Evolutionary conservation across 37 sponge, comb jelly and placozoan genomes (phyloP), one percentile per base, ranked within the genome.

Genomic region (Halisarca cf. caerulea): DNA sequence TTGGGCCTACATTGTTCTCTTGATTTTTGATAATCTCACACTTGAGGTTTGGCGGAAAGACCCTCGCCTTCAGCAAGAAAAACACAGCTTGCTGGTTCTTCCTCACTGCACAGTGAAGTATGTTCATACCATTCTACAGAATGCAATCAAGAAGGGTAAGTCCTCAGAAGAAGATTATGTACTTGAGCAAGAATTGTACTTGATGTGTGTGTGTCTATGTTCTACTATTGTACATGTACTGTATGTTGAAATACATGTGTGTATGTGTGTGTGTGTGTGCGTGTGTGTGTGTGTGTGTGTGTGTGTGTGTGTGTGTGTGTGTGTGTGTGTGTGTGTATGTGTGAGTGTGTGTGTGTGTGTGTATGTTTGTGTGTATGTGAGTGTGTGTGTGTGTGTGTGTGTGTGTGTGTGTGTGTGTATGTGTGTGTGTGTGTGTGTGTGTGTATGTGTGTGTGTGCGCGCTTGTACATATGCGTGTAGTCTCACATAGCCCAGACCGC

Each of bases 71-170:
- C 20, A 92, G 78, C 44, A 70, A 92, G 40, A 86, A 83, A 9
- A 92, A 85, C 34, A 89, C 81, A 47, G 59, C 54, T 2, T 58
- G 27, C 0, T 86, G 87, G 27, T 82, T 85, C 32, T 78, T 59
- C 28, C 69, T 59, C 23, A 87, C 89, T 70, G 93, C 89, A 68
- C 83, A 83, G 51, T 92, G 93, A 8, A 92, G 87, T 0, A 89
- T 37, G 15, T 59, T 81, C 25, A 80, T 39, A 8, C 70, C 74
- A 42, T 18, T 54, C 75, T 85, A 53, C 2, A 61, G 9, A 43
- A 38, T n/a, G n/a, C n/a, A n/a, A n/a, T n/a, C n/a, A n/a, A n/a
- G n/a, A n/a, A n/a, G n/a, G n/a, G n/a, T n/a, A n/a, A n/a, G n/a
- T n/a, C n/a, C n/a, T n/a, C n/a, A n/a, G n/a, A n/a, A n/a, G n/a